Base-by-base conservation (phyloP, 1,140 invertebrate species). In the Drosophila athabasca region DNA sequence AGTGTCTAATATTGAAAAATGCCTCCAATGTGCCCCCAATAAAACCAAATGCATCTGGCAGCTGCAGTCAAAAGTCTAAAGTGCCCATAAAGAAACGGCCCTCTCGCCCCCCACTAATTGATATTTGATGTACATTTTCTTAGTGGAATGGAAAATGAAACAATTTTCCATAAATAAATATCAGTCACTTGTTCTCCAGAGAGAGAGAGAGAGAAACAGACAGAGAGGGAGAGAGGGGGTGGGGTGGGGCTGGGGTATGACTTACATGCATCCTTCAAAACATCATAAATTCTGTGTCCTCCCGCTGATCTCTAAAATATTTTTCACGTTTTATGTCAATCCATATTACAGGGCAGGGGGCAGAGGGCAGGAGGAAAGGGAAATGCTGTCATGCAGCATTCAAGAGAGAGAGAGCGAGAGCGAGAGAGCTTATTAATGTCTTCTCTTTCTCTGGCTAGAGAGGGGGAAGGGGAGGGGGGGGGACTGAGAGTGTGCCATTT, bases 1-100 rank as follows among this genome's bases (percentile, higher is more conserved):
- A 78, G 69, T 39, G 35, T 67, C 65, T 71, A 87, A 82, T 87
- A 85, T 82, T 73, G 83, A 87, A 87, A 87, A 19, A 1, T 19
- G 17, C 17, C 17, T 19, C 17, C 78, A 85, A 85, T 87, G 62
- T 39, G 49, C 50, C 52, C 62, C 59, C 74, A 66, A n/a, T n/a
- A 76, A n/a, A 64, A 67, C 3, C 24, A 68, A 73, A 62, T 68
- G 81, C 76, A 76, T 48, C 72, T 53, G 55, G 41, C 75, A 79
- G 76, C 80, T 76, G 62, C 58, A 48, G 60, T 70, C 78, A 82
- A 85, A 44, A 70, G 62, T 35, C 51, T 66, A 75, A 73, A 85
- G 81, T 78, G 62, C n/a, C 68, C 67, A 68, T 73, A 76, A 84
- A 70, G 41, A 26, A 49, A 31, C n/a, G n/a, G 13, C 58, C 19